Evolutionary conservation across 1,140 invertebrate species (phyloP).

Genomic region (Microvelia longipes): DNA sequence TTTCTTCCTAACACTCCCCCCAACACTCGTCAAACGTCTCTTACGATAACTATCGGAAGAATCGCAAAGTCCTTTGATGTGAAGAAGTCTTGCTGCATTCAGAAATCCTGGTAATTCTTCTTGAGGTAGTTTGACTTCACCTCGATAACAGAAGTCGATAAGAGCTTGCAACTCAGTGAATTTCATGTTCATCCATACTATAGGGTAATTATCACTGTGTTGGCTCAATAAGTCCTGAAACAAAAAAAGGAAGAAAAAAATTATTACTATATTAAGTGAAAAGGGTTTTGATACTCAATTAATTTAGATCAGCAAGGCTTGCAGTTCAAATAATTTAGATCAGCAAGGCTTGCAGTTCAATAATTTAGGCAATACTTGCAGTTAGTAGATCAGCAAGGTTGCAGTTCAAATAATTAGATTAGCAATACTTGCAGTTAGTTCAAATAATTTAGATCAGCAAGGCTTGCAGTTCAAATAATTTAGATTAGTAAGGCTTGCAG

Average conservation of each 20-base stretch:
- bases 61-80: conserved; percentile 82
- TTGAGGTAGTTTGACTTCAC: conserved; percentile 84
- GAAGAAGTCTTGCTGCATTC: conserved; percentile 76
- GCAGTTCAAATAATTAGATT: too few relatives aligned
- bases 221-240: conserved; percentile 66
- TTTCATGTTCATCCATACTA: conserved; percentile 80
- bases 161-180: conserved; percentile 79
- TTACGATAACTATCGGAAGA: conserved; percentile 29
- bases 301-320: too few relatives aligned
- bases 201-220: conserved; percentile 78
- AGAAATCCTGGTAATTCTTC: conserved; percentile 74
- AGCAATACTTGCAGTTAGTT: too few relatives aligned
- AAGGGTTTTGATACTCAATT: not conserved
- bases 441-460: too few relatives aligned
- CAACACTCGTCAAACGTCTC: not conserved
- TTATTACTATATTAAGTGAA: not conserved
- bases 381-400: too few relatives aligned
- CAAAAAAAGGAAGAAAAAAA: conserved; percentile 23
- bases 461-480: too few relatives aligned
- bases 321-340: too few relatives aligned
- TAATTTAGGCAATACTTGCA: not conserved
- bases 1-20: not conserved
- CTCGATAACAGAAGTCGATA: conserved; percentile 88
- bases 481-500: too few relatives aligned
- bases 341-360: not conserved